Evolutionary conservation across 2,888 invertebrate genomes (phyloP).

Genomic region (Tiliacea aurago): DNA sequence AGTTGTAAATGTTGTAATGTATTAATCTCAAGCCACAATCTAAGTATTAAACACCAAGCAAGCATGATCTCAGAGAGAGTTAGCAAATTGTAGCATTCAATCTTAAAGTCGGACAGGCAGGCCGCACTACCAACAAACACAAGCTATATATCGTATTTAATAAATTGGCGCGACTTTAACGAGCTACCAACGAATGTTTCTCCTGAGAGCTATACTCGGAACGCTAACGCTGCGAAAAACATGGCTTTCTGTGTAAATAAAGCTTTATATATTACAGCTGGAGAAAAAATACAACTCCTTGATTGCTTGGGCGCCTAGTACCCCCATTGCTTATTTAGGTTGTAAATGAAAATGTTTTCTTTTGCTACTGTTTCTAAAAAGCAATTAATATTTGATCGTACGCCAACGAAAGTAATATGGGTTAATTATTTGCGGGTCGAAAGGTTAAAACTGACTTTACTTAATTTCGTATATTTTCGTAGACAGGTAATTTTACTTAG

Average conservation of each 20-base stretch:
- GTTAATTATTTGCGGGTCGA: slow-evolving; percentile 2
- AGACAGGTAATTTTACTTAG: slow-evolving; percentile 15
- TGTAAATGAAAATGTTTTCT: slow-evolving; percentile 38
- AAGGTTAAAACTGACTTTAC: slow-evolving; percentile 10
- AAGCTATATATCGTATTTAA: slow-evolving; percentile 74
- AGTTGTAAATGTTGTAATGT: slow-evolving; percentile 6
- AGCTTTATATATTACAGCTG: slow-evolving; percentile 51
- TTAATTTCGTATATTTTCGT: slow-evolving; percentile 12
- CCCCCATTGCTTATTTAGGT: slow-evolving; percentile 41
- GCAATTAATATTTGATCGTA: slow-evolving; percentile 42
- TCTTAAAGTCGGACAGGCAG: slow-evolving; percentile 58
- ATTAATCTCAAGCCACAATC: slow-evolving; percentile 25
- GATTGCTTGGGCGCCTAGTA: slow-evolving; percentile 51
- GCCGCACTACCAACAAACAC: slow-evolving; percentile 56
- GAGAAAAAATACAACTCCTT: slow-evolving; percentile 52
- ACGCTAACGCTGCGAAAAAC: slow-evolving; percentile 62
- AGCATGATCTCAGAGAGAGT: slow-evolving; percentile 54
- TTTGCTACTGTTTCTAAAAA: slow-evolving; percentile 22
- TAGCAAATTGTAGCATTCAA: slow-evolving; percentile 61
- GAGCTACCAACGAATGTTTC: slow-evolving; percentile 74
- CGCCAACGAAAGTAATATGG: slow-evolving; percentile 1
- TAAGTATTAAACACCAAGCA: slow-evolving; percentile 12
- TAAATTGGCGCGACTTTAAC: slow-evolving; percentile 76
- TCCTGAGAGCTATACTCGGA: slow-evolving; percentile 72
- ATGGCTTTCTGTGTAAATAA: slow-evolving; percentile 54